Conservation (phyloP, 2,113 vertebrate genomes). For the Pimephales promelas region DNA sequence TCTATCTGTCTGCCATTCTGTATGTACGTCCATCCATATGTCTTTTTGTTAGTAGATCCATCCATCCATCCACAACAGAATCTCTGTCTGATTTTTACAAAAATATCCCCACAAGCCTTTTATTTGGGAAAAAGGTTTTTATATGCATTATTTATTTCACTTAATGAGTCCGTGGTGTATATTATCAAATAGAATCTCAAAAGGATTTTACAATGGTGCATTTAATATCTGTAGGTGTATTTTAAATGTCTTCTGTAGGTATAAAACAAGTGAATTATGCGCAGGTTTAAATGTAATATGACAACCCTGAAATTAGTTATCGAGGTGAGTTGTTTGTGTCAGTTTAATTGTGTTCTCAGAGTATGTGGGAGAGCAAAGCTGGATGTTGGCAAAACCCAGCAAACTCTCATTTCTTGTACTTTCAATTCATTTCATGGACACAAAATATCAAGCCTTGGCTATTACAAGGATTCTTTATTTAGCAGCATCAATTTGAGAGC, state of each 20-base stretch:
- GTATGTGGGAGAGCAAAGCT: background rate
- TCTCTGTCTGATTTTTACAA: background rate
- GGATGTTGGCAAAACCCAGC: background rate
- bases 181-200: background rate
- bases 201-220: background rate
- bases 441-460: background rate
- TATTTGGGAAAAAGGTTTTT: background rate
- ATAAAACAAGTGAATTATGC: background rate
- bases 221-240: background rate
- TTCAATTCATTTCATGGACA: background rate
- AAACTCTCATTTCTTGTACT: background rate
- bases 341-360: background rate
- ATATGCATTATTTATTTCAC: background rate
- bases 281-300: background rate
- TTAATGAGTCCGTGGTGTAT: background rate
- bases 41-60: too few species aligned
- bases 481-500: background rate
- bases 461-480: conserved; percentile 1
- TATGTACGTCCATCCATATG: too few species aligned
- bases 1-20: too few species aligned
- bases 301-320: conserved; percentile 11
- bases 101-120: background rate
- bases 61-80: background rate
- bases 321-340: background rate
- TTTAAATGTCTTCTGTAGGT: background rate